These are phyloP conservation scores for Styela plicata DNA, from an alignment of 23 tunicate genomes.

Conservation along the genomic window DNA sequence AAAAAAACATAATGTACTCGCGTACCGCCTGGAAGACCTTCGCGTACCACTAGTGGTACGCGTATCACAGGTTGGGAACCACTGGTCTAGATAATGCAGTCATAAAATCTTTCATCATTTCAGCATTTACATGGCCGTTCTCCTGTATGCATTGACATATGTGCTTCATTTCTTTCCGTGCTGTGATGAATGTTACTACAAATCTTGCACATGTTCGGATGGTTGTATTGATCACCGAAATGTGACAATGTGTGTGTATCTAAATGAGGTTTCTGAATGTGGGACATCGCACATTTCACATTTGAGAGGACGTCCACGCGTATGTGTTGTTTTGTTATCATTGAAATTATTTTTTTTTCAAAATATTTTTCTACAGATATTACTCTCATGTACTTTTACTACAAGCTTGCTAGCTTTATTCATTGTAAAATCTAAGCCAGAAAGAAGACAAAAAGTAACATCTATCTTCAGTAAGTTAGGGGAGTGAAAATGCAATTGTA, in stretches of 20 bases:
- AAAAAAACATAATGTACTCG: no score
- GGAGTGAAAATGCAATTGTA: no score
- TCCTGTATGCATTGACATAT: not conserved
- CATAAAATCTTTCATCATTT: not conserved
- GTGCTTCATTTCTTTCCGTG: not conserved
- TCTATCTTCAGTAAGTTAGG: no score
- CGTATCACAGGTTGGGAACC: no score
- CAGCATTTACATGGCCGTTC: not conserved
- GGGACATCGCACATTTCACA: not conserved
- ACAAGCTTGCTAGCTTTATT: not conserved
- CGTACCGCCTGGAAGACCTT: no score
- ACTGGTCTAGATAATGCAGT: no score
- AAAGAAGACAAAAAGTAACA: no score
- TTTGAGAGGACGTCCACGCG: not conserved
- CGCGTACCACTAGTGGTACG: no score
- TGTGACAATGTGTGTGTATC: not conserved
- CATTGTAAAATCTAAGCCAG: no score
- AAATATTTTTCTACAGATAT: not conserved
- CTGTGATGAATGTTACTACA: not conserved
- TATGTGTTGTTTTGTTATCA: not conserved
- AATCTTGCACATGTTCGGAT: not conserved
- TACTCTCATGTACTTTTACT: not conserved
- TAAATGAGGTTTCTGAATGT: not conserved
- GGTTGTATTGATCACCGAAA: not conserved
- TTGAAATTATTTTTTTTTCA: no score